Evolutionary conservation across 2,888 invertebrate genomes (phyloP), one percentile per base, ranked within the genome.

Genomic region (Brassicogethes aeneus): DNA sequence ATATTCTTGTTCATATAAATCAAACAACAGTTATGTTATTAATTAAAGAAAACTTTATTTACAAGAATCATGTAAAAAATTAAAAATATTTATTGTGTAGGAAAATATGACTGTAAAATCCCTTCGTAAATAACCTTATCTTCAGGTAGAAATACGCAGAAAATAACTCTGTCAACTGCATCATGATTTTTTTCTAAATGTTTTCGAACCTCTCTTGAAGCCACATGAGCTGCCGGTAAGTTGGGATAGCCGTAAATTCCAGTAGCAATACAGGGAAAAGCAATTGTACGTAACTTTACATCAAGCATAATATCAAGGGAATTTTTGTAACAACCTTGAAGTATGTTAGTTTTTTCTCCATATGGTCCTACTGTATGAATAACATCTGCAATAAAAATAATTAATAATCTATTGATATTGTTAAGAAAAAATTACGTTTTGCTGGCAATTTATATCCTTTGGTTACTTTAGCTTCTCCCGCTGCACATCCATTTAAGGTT

Each of bases 231-330:
- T 0, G 93, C 92, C 23, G 79, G 66, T 44, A 77, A 75, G 60
- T 82, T 82, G 0, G 91, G 91, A 64, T 90, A 93, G 0, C 88
- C 88, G 62, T 88, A 92, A 46, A 92, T 76, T n/a, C 93, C 93
- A 2, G 93, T 93, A 0, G 90, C 87, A 58, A 93, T 87, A 60
- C 92, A 92, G 1, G 91, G 91, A 61, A 92, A 91, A 0, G 91
- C 90, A 34, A 90, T 75, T 3, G 82, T 74, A 35, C 70, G 70
- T 2, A 89, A 55, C 2, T 75, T 64, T 46, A 82, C 72, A 17
- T 75, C 65, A 10, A 68, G 57, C 39, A 75, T 73, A 12, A 80
- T 48, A 0, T 75, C 62, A 1, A 92, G 68, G 56, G 80, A 76
- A 13, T 77, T 81, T 39, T 72, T 68, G 59, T 93, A 93, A 61